Evolutionary conservation across 1,140 invertebrate genomes (phyloP), one percentile per base, ranked within the genome.

Genomic region (Formica selysi): DNA sequence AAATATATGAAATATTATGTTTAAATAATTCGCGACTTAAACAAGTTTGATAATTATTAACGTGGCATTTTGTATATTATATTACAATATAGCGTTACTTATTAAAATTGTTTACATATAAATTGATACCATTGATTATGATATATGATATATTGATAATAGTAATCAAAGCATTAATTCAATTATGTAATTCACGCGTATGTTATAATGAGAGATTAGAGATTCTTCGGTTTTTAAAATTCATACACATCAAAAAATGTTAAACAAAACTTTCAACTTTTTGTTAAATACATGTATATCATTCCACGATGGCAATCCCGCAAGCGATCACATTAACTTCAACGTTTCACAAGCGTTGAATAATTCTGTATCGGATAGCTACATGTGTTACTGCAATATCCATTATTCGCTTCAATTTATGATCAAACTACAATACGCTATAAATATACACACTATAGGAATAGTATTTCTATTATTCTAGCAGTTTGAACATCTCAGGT

Each of bases 361-460:
- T 80, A 80, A 80, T 80, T 80, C 32, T 8, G 76, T 38, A 68
- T 80, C 76, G 32, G 64, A 80, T 80, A 68, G 44, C 76, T 68
- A 80, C 76, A 68, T 48, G 32, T 80, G 62, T n/a, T 44, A 44
- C 44, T 67, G 64, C 54, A 68, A 68, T 48, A 54, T 80, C 48
- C 36, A 80, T 80, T 80, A 80, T 80, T 80, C 76, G 44, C 44
- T 54, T 5, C 64, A 80, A 80, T 79, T 79, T 80, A 64, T 48
- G 32, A 38, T 80, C 76, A 48, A 80, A 70, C 26, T 80, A 57
- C 70, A 80, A 80, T 80, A 70, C 36, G 19, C 62, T 68, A 70
- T 80, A 64, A 80, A 80, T 80, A 80, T 70, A 48, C n/a, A 80
- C 32, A 54, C 48, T 10, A 16, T 29, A 68, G 13, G 32, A 51